Conservation (phyloP, 2,113 vertebrate species). For the Taxidea taxus region DNA sequence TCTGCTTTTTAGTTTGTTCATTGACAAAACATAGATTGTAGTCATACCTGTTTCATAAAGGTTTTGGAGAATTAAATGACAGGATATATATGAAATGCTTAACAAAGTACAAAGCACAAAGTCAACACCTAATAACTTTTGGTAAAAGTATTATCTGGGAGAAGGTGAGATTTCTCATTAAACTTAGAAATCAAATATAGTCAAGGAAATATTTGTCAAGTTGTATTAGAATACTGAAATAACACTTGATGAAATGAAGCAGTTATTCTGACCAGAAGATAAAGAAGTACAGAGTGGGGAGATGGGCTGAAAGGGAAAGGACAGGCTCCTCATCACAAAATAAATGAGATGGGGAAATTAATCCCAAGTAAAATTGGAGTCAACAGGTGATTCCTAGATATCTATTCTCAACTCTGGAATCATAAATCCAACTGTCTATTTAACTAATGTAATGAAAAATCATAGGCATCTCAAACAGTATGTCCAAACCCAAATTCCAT, state of each 20-base stretch:
- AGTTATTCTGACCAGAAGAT: neutral
- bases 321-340: neutral
- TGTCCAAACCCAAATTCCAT: neutral
- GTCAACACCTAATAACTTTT: neutral
- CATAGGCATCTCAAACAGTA: neutral
- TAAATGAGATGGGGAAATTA: neutral
- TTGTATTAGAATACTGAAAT: neutral
- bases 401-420: neutral
- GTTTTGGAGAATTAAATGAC: neutral
- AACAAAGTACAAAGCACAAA: neutral
- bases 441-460: neutral
- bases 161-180: constrained; percentile 11
- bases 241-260: neutral
- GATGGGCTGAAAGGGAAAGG: neutral
- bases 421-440: neutral
- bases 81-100: neutral
- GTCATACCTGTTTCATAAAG: neutral
- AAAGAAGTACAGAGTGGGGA: neutral
- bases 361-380: neutral
- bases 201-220: neutral
- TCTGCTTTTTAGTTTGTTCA: neutral
- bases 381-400: neutral
- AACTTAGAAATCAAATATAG: neutral
- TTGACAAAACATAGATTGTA: neutral
- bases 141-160: neutral